Evolutionary conservation across 2,113 vertebrate genomes (phyloP).

Genomic region (Lamprologus speciosus): DNA sequence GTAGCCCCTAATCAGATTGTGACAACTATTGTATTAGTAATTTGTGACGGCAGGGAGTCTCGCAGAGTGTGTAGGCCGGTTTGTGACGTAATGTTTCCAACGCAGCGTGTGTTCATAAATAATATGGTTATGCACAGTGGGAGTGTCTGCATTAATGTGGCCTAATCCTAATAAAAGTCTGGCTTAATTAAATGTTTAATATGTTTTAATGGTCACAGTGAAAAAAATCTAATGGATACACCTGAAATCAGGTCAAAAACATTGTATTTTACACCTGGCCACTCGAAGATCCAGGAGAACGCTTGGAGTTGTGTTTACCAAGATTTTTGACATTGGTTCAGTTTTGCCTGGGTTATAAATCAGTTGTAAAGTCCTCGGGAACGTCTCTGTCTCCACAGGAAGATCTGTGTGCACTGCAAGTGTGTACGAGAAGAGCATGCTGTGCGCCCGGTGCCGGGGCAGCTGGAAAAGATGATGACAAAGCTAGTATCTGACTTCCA

Average conservation of each 20-base stretch:
- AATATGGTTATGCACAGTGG: background rate
- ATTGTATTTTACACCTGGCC: background rate
- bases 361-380: background rate
- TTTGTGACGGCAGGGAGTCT: background rate
- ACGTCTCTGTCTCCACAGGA: conserved; percentile 64
- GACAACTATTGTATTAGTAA: background rate
- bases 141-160: background rate
- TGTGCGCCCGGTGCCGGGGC: conserved; percentile 72
- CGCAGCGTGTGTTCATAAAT: conserved; percentile 6
- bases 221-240: accelerated
- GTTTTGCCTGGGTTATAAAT: conserved; percentile 14
- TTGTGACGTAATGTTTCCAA: conserved; percentile 22
- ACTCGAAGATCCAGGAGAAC: background rate
- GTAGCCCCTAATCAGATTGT: background rate
- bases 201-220: background rate
- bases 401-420: conserved; percentile 90
- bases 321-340: background rate
- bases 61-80: background rate
- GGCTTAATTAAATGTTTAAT: background rate
- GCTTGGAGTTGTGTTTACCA: background rate
- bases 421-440: conserved; percentile 85
- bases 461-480: conserved; percentile 85
- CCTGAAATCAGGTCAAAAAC: background rate
- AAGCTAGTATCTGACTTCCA: conserved; percentile 85
- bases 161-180: background rate